Percentiles rank a stretch among this genome's conserved stretches.
These are phyloP conservation scores for Podarcis siculus DNA, from an alignment of 2,797 vertebrate species.

Conservation along the genomic window DNA sequence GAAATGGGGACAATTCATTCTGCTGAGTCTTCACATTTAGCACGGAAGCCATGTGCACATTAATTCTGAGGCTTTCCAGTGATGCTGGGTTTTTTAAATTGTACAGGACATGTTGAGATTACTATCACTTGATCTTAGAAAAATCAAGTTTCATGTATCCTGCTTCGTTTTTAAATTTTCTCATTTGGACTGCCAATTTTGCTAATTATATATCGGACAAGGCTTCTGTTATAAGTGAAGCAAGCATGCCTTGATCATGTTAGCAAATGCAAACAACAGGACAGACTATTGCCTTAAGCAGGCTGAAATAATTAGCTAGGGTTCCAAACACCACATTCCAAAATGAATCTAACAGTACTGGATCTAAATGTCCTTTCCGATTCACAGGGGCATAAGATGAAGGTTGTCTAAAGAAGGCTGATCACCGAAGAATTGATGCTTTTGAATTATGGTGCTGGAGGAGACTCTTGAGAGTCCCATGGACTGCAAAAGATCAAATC, in stretches of 20 bases:
- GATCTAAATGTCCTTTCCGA: background rate
- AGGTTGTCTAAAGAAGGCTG: too few relatives aligned
- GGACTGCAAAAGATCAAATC: too few relatives aligned
- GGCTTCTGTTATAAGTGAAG: background rate
- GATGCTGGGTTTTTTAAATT: constrained; percentile 31
- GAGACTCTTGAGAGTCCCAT: too few relatives aligned
- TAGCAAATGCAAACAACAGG: background rate
- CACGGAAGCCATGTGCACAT: background rate
- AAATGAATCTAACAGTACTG: background rate
- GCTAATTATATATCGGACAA: background rate
- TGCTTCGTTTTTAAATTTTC: background rate
- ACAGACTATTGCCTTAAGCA: background rate
- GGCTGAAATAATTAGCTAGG: background rate
- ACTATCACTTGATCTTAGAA: background rate
- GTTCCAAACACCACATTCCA: background rate
- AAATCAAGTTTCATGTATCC: background rate
- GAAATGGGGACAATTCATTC: constrained; percentile 20
- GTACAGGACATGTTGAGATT: constrained; percentile 26
- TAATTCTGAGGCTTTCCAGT: constrained; percentile 21
- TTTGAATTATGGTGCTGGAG: too few relatives aligned
- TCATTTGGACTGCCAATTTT: background rate
- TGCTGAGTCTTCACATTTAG: constrained; percentile 4
- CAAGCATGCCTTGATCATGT: background rate
- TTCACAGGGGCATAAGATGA: background rate
- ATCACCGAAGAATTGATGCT: too few relatives aligned